phyloP scores from a whole-genome alignment of 2,888 invertebrate species.

The Gortyna flavago region DNA sequence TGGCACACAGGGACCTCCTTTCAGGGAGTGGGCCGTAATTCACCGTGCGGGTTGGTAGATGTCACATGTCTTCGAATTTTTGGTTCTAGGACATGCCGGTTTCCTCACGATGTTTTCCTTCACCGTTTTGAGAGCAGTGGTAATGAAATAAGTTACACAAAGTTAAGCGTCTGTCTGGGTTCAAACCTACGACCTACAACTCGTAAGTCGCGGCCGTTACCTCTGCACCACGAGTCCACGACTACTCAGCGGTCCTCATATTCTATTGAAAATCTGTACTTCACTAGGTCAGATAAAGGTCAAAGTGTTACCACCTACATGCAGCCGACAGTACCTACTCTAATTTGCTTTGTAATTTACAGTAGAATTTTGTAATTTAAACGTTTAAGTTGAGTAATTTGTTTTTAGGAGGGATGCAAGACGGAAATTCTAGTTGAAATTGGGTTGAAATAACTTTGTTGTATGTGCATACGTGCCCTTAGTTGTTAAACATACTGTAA shows the following conservation, averaged over 20 bases:
- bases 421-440: slow-evolving; percentile 32
- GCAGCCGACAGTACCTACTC: not conserved
- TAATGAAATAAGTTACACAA: too few species aligned
- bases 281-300: not conserved
- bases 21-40: too few species aligned
- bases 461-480: not conserved
- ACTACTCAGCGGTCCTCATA: not conserved
- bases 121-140: too few species aligned
- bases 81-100: too few species aligned
- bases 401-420: slow-evolving; percentile 31
- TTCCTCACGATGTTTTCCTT: too few species aligned
- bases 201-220: too few species aligned
- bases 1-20: too few species aligned
- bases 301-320: not conserved
- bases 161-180: too few species aligned
- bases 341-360: slow-evolving; percentile 59
- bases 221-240: too few species aligned
- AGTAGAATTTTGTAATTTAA: slow-evolving; percentile 51
- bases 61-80: too few species aligned
- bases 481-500: not conserved
- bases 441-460: slow-evolving; percentile 31
- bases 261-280: not conserved
- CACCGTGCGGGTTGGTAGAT: too few species aligned
- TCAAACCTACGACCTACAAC: too few species aligned
- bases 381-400: slow-evolving; percentile 57